Conservation (phyloP, 2,113 vertebrate species). For the Pseudonaja textilis region DNA sequence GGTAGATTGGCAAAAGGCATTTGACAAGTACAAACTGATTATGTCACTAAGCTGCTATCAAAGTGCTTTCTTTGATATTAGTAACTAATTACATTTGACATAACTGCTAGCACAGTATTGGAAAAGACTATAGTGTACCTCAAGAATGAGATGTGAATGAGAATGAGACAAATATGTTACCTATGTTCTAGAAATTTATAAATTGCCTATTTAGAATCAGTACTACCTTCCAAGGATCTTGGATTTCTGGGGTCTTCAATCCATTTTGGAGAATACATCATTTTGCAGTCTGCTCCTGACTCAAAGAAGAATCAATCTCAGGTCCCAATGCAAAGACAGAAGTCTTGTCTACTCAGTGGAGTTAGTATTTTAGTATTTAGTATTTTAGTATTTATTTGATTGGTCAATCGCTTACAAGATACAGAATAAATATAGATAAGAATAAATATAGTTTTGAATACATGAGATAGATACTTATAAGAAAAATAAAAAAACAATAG, state of each 20-base stretch:
- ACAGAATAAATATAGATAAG: too few relatives aligned
- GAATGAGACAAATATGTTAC: constrained; percentile 53
- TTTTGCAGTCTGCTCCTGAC: neutral
- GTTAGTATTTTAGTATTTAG: neutral
- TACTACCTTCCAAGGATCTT: neutral
- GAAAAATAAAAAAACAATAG: too few relatives aligned
- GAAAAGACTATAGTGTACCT: constrained; percentile 24
- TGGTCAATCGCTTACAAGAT: too few relatives aligned
- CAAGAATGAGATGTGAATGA: constrained; percentile 36
- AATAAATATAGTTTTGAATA: too few relatives aligned
- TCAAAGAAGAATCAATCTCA: neutral
- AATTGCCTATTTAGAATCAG: constrained; percentile 30
- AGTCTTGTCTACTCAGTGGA: neutral
- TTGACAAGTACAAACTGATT: neutral
- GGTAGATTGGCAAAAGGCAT: neutral
- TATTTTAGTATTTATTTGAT: too few relatives aligned
- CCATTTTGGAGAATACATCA: neutral
- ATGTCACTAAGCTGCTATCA: neutral
- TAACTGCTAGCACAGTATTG: constrained; percentile 27
- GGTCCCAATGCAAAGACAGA: neutral
- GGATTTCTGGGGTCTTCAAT: neutral
- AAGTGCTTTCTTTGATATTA: neutral
- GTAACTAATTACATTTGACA: constrained; percentile 6
- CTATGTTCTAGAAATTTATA: constrained; percentile 42
- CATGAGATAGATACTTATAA: too few relatives aligned